These are phyloP conservation scores for Gasterosteus nipponicus DNA, from an alignment of 2,113 vertebrate species.

Conservation along the genomic window DNA sequence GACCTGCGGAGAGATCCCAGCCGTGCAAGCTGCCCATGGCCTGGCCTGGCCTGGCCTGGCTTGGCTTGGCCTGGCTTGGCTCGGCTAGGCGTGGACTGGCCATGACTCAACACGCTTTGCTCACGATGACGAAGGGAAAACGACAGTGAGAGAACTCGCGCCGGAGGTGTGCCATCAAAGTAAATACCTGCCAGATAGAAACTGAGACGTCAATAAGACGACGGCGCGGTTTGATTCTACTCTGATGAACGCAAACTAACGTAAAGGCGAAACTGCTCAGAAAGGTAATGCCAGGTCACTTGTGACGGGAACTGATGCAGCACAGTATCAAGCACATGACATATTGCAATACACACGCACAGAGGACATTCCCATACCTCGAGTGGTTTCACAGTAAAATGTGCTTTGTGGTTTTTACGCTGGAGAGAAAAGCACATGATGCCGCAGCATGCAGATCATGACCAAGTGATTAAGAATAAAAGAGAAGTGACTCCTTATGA, in stretches of 20 bases:
- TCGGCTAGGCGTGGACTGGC: conserved; percentile 13
- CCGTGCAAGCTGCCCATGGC: conserved; percentile 27
- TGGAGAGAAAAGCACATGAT: conserved; percentile 68
- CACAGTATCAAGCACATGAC: conserved; percentile 68
- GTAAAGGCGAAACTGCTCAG: not conserved
- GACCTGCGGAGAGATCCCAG: conserved; percentile 3
- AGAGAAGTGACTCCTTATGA: conserved; percentile 48
- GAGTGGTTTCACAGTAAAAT: conserved; percentile 56
- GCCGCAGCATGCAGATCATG: conserved; percentile 40
- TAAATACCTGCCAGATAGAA: not conserved
- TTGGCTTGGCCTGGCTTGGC: conserved; percentile 8
- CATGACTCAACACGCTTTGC: conserved; percentile 22
- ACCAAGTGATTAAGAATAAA: conserved; percentile 53
- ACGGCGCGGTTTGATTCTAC: not conserved
- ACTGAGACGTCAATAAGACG: not conserved
- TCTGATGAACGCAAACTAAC: not conserved
- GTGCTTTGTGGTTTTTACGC: conserved; percentile 56
- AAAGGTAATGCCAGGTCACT: conserved; percentile 29
- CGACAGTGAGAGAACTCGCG: not conserved
- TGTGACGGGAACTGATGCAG: conserved; percentile 51
- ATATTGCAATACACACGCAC: conserved; percentile 41
- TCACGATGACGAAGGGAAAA: conserved; percentile 22
- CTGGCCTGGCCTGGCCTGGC: conserved; percentile 7
- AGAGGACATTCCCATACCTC: conserved; percentile 54
- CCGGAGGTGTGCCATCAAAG: not conserved